Base-by-base conservation (phyloP, 1,140 invertebrate species). In the Meteorus sp. region DNA sequence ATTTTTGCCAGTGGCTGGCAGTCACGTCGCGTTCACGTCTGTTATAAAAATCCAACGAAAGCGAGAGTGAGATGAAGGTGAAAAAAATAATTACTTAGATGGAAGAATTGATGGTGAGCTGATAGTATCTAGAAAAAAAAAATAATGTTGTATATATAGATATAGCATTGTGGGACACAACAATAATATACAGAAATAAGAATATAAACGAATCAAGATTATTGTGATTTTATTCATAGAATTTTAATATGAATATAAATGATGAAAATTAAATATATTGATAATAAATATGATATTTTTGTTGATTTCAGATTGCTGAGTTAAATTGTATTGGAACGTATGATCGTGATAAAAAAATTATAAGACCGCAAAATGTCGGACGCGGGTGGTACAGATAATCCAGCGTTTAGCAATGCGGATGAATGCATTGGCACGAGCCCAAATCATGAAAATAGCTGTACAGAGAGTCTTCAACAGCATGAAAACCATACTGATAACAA, bases 391-490 rank as follows among this genome's bases (percentile, higher is more conserved):
- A 73, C 72, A 55, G 76, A 79, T 51, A 80, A 80, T 63, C 74
- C 71, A 58, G 74, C 75, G 60, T 79, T 78, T 63, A 69, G 60
- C 57, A 70, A 66, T 53, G 76, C 78, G 33, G 74, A 78, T 6
- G 69, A 69, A 11, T 60, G 51, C 63, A 65, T 55, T 22, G 41
- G 37, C 53, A 58, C 64, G 44, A 63, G 39, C 8, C n/a, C 27
- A 20, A 59, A 43, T 15, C 29, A 57, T 25, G 63, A 65, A 47
- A 65, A 65, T 50, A 62, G 63, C 45, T 50, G 43, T 27, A 69
- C 58, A 31, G 64, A 63, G 39, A 64, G 57, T 54, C 19, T 58
- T 17, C 59, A 61, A 33, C 52, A 63, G 43, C 54, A 51, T 51
- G 63, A 62, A 45, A 68, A 76, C n/a, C n/a, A n/a, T n/a, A n/a